These are phyloP conservation scores for Urocynchramus pylzowi DNA, from an alignment of 2,113 vertebrate species.

Conservation along the genomic window DNA sequence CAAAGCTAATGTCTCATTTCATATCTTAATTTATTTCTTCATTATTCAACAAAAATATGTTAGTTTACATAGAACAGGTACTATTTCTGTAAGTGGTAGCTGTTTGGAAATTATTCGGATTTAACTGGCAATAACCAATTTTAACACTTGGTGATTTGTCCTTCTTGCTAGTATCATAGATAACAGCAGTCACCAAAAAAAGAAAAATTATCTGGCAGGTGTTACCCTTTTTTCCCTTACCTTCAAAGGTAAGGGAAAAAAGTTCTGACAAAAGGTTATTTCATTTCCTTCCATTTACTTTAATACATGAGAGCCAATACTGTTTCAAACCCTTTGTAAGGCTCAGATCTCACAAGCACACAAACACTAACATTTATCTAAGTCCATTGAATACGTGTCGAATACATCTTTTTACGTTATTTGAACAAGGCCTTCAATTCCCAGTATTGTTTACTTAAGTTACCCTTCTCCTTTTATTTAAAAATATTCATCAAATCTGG, in stretches of 20 bases:
- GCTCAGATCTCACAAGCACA: neutral
- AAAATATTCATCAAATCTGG: neutral
- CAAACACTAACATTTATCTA: neutral
- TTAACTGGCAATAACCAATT: neutral
- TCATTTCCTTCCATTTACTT: neutral
- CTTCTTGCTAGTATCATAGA: neutral
- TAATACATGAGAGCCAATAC: neutral
- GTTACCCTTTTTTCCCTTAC: neutral
- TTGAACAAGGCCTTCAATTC: neutral
- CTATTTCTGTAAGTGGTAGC: neutral
- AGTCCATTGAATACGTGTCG: rapidly evolving
- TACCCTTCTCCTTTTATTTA: neutral
- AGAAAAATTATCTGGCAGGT: neutral
- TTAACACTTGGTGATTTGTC: neutral
- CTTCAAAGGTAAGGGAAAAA: no score
- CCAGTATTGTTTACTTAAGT: neutral
- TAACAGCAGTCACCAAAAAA: neutral
- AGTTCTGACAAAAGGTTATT: neutral
- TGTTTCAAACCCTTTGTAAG: neutral
- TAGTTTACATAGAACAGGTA: neutral
- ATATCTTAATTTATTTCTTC: neutral
- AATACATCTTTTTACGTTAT: neutral
- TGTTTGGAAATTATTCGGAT: neutral
- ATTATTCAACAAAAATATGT: neutral
- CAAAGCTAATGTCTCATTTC: neutral